A percentile compares a stretch with the other conserved stretches of the same genome.
Evolutionary conservation across 2,113 vertebrate genomes (phyloP).

Genomic region (Phalacrocorax pelagicus): DNA sequence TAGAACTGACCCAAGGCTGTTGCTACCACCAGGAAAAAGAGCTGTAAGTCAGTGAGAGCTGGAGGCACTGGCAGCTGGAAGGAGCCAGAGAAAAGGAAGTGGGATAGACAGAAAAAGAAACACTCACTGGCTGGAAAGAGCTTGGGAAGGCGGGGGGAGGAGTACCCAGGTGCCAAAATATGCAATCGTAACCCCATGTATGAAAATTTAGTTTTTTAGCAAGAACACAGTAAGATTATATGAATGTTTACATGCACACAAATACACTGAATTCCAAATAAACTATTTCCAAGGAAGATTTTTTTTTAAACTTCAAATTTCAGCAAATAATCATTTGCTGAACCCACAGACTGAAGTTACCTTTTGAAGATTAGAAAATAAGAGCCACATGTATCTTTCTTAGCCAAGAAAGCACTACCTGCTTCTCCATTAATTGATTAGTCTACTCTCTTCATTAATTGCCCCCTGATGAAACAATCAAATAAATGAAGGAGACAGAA

Average conservation of each 20-base stretch:
- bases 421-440: background rate
- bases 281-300: background rate
- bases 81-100: slow-evolving; percentile 59
- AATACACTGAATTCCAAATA: background rate
- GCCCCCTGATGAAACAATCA: background rate
- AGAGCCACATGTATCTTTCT: background rate
- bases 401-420: background rate
- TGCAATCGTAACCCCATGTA: background rate
- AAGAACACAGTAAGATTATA: background rate
- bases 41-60: background rate
- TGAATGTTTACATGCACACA: background rate
- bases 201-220: background rate
- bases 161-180: slow-evolving; percentile 61
- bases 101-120: slow-evolving; percentile 70
- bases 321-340: background rate
- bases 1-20: background rate
- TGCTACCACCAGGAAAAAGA: background rate
- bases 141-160: background rate
- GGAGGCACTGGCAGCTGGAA: slow-evolving; percentile 54
- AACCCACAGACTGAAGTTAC: background rate
- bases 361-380: background rate
- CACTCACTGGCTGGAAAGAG: slow-evolving; percentile 15
- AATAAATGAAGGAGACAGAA: background rate
- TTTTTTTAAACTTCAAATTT: background rate
- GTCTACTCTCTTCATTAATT: background rate